These are phyloP conservation scores for Caenorhabditis inopinata DNA, from an alignment of 1,140 invertebrate species.

Conservation along the genomic window DNA sequence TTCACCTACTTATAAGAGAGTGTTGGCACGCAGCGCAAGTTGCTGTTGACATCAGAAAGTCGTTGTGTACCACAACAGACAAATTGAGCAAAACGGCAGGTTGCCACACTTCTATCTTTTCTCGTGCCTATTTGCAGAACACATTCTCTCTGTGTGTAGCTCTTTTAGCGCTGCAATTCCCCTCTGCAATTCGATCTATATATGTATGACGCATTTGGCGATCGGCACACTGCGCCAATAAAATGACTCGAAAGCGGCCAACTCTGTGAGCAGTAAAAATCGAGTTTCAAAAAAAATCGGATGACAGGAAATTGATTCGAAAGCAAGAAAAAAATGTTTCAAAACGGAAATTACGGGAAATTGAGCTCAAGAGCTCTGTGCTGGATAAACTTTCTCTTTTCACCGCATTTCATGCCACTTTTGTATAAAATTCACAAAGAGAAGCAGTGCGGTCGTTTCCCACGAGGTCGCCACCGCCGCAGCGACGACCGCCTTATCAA, in stretches of 20 bases:
- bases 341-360: conserved; percentile 30
- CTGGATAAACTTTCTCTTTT: neutral
- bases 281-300: neutral
- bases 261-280: neutral
- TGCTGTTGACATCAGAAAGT: no score
- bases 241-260: neutral
- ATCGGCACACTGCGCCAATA: no score
- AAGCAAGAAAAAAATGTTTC: conserved; percentile 29
- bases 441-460: neutral
- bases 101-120: no score
- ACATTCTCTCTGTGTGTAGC: no score
- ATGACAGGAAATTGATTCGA: conserved; percentile 26
- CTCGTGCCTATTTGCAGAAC: no score
- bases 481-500: conserved; percentile 3
- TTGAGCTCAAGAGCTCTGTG: conserved; percentile 2
- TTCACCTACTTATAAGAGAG: no score
- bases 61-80: no score
- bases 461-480: neutral
- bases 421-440: conserved; percentile 12
- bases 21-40: no score
- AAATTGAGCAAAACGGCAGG: no score
- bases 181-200: no score
- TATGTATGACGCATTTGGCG: no score
- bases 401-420: neutral
- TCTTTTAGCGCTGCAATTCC: no score